These are phyloP conservation scores for Enteromius fasciolatus DNA, from an alignment of 2,797 vertebrate species.

Conservation along the genomic window DNA sequence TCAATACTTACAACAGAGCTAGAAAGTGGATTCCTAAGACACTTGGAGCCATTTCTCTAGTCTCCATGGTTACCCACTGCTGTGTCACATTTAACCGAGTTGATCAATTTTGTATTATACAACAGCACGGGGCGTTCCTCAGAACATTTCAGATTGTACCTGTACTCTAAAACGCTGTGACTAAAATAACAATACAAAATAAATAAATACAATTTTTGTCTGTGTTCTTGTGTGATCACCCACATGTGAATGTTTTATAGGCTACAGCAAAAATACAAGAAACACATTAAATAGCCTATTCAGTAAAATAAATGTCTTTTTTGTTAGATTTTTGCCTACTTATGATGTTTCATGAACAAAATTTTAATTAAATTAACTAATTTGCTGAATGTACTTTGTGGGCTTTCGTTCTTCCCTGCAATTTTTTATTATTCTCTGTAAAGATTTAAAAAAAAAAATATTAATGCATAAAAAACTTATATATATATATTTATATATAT, in stretches of 20 bases:
- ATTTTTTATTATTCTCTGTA: neutral
- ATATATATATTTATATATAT: no score
- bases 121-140: neutral
- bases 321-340: no score
- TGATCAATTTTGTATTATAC: conserved; percentile 1
- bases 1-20: neutral
- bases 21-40: neutral
- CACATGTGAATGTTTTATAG: neutral
- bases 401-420: neutral
- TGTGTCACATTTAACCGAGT: neutral
- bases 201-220: neutral
- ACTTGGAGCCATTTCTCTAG: conserved; percentile 11
- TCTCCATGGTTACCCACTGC: conserved; percentile 10
- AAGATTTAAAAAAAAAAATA: neutral
- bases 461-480: neutral
- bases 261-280: neutral
- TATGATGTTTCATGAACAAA: neutral
- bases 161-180: neutral
- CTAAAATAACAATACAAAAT: neutral
- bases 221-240: neutral
- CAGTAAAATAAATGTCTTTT: neutral
- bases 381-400: neutral
- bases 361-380: neutral
- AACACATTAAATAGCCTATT: neutral
- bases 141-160: neutral